Evolutionary conservation across 2,797 vertebrate genomes (phyloP).

Genomic region (Pantherophis vulpinus): DNA sequence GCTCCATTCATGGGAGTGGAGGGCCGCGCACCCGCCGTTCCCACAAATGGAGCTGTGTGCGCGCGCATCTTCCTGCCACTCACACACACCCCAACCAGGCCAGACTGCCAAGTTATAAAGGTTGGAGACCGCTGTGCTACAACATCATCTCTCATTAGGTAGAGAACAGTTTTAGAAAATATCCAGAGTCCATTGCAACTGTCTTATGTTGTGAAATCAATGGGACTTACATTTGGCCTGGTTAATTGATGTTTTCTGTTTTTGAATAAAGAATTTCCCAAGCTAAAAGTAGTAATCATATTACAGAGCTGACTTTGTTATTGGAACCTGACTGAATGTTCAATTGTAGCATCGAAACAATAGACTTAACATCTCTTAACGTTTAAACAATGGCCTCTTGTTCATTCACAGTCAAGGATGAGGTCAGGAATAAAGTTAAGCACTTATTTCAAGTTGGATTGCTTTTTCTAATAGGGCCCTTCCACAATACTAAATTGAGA

Average conservation of each 20-base stretch:
- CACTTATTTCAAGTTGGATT: background rate
- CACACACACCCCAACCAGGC: background rate
- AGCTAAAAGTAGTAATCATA: background rate
- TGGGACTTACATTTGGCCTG: background rate
- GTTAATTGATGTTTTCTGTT: background rate
- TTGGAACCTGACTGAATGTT: background rate
- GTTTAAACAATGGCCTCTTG: background rate
- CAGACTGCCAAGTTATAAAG: background rate
- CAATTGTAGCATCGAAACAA: background rate
- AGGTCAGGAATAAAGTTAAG: background rate
- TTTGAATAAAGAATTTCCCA: background rate
- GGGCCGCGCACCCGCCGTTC: accelerated
- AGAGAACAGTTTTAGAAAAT: background rate
- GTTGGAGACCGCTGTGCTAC: background rate
- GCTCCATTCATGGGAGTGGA: background rate
- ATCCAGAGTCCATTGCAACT: background rate
- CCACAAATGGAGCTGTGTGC: background rate
- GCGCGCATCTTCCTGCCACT: background rate
- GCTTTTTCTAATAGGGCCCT: background rate
- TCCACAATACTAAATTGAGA: background rate
- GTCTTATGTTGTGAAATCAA: background rate
- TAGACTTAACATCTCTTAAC: background rate
- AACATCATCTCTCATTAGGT: background rate
- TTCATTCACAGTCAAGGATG: background rate
- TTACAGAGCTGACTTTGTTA: background rate